Base-by-base conservation (phyloP, 1,140 invertebrate species). In the Pseudomyrmex cubaensis region DNA sequence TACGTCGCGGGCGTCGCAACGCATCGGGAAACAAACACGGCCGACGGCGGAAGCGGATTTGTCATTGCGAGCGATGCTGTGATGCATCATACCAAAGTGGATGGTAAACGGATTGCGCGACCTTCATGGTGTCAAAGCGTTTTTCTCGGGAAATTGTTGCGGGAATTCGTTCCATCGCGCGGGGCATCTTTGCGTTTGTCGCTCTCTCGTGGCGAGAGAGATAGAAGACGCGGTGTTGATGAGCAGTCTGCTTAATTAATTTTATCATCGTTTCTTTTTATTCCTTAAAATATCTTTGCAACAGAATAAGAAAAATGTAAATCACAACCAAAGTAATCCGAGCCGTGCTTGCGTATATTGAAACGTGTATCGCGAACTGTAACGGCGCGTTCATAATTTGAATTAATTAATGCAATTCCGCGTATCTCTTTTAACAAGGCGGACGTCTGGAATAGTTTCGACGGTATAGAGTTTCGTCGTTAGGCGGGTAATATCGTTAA, bases 401-500 rank as follows among this genome's bases (percentile, higher is more conserved):
- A 72, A 80, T 80, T 44, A 72, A 80, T 80, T 44, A 80, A 48
- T 57, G 7, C 35, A 54, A 56, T 87, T 86, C 61, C 22, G 9
- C 50, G 35, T 13, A 54, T 84, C 57, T 67, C 86, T 84, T 87
- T 84, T 84, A 75, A 86, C 82, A 61, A 57, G 72, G 59, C 69
- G 61, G 73, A 61, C 67, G 80, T 82, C 83, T 84, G 46, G 59
- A 56, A 25, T 54, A 72, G 78, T 74, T 35, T 82, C 76, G 80
- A 82, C 84, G 83, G 76, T 83, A 75, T 69, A 66, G 82, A 90
- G 84, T 89, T 90, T 85, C 88, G 69, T 84, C 89, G 88, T 91
- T 88, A 89, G 82, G 73, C 69, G 62, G 64, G 88, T 90, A 90
- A 92, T 89, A 85, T 90, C 89, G 87, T 92, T 92, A 91, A 90